Conservation (phyloP, 2,888 invertebrate genomes). For the Lomographa bimaculata region DNA sequence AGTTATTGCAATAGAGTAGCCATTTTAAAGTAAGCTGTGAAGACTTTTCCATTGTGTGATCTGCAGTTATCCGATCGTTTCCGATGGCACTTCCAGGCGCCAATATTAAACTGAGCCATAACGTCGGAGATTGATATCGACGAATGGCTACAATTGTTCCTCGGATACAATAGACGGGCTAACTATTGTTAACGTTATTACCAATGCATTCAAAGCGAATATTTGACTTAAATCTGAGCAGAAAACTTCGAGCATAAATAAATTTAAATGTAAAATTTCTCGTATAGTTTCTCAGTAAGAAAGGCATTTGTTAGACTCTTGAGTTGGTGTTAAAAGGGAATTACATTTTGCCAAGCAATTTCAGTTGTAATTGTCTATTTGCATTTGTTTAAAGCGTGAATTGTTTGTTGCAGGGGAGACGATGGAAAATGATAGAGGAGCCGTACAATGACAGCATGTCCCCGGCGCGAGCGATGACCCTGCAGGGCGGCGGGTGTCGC, state of each 20-base stretch:
- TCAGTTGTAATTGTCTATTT: constrained; percentile 15
- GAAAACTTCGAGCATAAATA: not conserved
- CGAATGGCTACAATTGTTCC: constrained; percentile 43
- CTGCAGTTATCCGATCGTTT: constrained; percentile 37
- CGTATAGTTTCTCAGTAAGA: not conserved
- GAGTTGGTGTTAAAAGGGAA: constrained; percentile 9
- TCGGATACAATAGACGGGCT: constrained; percentile 37
- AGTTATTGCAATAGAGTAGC: constrained; percentile 28
- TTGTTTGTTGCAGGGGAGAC: constrained; percentile 72
- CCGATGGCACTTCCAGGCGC: constrained; percentile 36
- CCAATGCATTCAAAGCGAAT: constrained; percentile 6
- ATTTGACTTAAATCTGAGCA: constrained; percentile 5
- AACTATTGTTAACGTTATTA: constrained; percentile 33
- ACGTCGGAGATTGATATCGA: constrained; percentile 40
- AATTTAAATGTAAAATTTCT: not conserved
- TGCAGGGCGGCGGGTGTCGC: constrained; percentile 62
- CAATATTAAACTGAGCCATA: constrained; percentile 50
- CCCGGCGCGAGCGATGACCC: constrained; percentile 78
- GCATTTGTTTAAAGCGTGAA: constrained; percentile 20
- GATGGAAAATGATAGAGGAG: constrained; percentile 75
- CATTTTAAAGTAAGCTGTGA: constrained; percentile 25
- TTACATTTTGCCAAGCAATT: constrained; percentile 13
- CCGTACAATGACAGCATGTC: constrained; percentile 78
- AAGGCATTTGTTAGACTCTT: not conserved
- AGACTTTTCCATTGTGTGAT: constrained; percentile 39